Conservation (phyloP, 2,888 invertebrate genomes). For the Yponomeuta cagnagella region DNA sequence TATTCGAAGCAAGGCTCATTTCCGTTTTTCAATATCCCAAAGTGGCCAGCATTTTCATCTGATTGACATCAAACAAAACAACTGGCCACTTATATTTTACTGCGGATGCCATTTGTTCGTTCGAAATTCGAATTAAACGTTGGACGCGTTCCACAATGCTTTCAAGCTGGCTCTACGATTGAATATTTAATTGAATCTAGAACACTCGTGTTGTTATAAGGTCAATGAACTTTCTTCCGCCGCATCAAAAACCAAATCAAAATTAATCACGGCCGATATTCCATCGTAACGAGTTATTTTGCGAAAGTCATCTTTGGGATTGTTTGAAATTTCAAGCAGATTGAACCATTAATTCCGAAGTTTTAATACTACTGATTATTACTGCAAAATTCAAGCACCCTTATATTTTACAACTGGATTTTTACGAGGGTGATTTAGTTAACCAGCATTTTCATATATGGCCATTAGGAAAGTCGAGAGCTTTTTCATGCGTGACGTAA, state of each 20-base stretch:
- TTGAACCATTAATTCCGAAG: background rate
- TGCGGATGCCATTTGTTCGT: constrained; percentile 22
- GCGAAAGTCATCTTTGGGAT: background rate
- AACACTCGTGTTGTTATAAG: constrained; percentile 35
- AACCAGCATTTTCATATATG: background rate
- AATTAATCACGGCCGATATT: constrained; percentile 1
- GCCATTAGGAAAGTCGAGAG: constrained; percentile 16
- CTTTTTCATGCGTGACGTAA: constrained; percentile 17
- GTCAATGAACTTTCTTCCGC: constrained; percentile 22
- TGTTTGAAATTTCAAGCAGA: background rate
- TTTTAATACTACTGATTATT: background rate
- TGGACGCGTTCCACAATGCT: constrained; percentile 32
- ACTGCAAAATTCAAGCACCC: background rate
- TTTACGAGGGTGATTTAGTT: background rate
- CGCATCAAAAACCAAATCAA: background rate
- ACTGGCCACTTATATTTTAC: constrained; percentile 8
- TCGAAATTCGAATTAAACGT: constrained; percentile 48
- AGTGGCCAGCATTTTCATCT: background rate
- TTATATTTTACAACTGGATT: background rate
- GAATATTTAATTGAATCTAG: constrained; percentile 66
- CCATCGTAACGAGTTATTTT: background rate
- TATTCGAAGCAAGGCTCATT: too few species aligned
- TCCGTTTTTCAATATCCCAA: background rate
- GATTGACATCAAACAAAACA: constrained; percentile 6
- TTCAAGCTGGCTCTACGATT: constrained; percentile 33